Evolutionary conservation across 2,113 vertebrate species (phyloP).

Genomic region (Platycercus adscitus): DNA sequence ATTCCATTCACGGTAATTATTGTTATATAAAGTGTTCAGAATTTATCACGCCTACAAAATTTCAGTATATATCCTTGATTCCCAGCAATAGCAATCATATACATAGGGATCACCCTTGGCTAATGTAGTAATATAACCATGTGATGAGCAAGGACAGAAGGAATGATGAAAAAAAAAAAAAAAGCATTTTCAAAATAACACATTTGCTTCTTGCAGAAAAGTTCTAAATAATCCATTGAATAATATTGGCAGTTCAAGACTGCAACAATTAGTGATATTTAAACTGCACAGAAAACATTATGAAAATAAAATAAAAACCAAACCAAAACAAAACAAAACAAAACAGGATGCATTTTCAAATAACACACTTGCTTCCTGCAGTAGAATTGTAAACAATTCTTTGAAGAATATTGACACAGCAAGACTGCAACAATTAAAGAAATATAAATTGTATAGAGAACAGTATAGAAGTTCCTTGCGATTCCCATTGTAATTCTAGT

Average conservation of each 20-base stretch:
- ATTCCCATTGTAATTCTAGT: neutral
- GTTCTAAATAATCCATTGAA: neutral
- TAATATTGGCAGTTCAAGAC: neutral
- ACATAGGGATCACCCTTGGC: neutral
- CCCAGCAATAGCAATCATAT: neutral
- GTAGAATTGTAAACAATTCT: neutral
- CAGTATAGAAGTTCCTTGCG: neutral
- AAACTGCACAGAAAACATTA: neutral
- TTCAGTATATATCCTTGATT: slow-evolving; percentile 15
- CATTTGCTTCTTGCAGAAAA: neutral
- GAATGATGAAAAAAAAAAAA: neutral
- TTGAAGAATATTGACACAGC: neutral
- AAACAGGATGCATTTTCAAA: neutral
- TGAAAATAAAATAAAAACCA: neutral
- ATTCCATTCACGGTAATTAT: neutral
- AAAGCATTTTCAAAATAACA: neutral
- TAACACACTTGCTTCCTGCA: neutral
- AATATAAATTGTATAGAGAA: neutral
- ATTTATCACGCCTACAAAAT: slow-evolving; percentile 13
- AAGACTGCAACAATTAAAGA: neutral
- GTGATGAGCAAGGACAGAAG: slow-evolving; percentile 47
- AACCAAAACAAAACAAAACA: neutral
- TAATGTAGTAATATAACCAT: slow-evolving; percentile 19
- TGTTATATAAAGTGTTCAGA: slow-evolving; percentile 1
- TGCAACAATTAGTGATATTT: neutral